A percentile compares a stretch with the other conserved stretches of the same genome.
Conservation (phyloP, 2,888 invertebrate genomes). For the Sesia apiformis region DNA sequence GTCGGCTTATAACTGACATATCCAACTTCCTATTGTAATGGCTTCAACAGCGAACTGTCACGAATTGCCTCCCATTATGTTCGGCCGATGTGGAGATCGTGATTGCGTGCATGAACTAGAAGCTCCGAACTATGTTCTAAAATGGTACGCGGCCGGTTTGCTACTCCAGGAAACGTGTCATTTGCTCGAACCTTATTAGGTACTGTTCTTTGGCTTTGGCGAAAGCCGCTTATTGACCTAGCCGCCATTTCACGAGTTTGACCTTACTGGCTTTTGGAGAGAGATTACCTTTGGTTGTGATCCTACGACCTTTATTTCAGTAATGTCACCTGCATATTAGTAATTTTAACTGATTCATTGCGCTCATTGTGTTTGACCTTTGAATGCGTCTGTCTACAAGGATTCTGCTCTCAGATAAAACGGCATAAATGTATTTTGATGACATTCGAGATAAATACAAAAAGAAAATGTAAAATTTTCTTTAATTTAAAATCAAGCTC, state of each 20-base stretch:
- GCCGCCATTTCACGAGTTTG: conserved; percentile 32
- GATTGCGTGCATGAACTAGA: neutral
- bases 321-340: too few species aligned
- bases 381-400: too few species aligned
- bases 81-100: neutral
- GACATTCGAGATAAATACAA: too few species aligned
- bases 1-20: too few species aligned
- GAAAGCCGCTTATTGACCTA: conserved; percentile 27
- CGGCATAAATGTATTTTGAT: too few species aligned
- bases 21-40: neutral
- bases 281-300: neutral
- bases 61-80: neutral
- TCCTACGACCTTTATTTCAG: too few species aligned
- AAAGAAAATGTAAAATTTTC: too few species aligned
- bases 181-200: conserved; percentile 1
- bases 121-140: neutral
- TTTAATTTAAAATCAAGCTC: too few species aligned
- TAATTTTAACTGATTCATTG: too few species aligned
- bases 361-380: too few species aligned
- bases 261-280: conserved; percentile 23
- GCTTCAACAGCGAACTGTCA: neutral
- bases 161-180: neutral
- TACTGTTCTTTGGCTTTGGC: conserved; percentile 14
- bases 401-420: too few species aligned
- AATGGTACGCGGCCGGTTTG: too few species aligned